These are phyloP conservation scores for Agrotis puta DNA, from an alignment of 2,888 invertebrate species.

Conservation along the genomic window DNA sequence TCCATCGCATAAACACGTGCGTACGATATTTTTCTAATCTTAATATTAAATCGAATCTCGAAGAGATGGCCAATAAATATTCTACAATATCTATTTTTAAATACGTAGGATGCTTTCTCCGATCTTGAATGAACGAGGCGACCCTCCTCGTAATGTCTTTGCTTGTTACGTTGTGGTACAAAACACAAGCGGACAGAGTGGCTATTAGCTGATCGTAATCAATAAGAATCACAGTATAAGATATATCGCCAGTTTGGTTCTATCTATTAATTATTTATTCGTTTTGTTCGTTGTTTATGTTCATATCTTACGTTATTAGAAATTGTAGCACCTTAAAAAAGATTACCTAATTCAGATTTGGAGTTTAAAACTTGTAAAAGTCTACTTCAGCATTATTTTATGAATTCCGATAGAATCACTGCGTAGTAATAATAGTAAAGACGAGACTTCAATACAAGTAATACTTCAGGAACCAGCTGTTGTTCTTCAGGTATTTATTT, in stretches of 20 bases:
- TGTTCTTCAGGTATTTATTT: neutral
- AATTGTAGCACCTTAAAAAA: no score
- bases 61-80: conserved; percentile 89
- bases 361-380: neutral
- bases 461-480: neutral
- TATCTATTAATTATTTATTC: no score
- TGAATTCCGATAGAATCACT: neutral
- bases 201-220: conserved; percentile 3
- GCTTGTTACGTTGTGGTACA: conserved; percentile 72
- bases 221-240: neutral
- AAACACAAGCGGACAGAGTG: conserved; percentile 65
- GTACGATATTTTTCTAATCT: conserved; percentile 86
- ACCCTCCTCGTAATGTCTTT: conserved; percentile 87
- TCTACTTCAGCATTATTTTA: neutral
- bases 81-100: conserved; percentile 89
- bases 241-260: no score
- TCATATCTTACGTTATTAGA: no score
- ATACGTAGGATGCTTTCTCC: conserved; percentile 89
- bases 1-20: conserved; percentile 80
- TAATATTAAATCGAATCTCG: conserved; percentile 89
- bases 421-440: neutral
- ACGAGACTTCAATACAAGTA: neutral
- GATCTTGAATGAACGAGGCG: conserved; percentile 89
- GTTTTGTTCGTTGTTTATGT: no score
- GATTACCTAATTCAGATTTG: no score